Base-by-base conservation (phyloP, 2,797 vertebrate genomes). In the Saxicola maurus region DNA sequence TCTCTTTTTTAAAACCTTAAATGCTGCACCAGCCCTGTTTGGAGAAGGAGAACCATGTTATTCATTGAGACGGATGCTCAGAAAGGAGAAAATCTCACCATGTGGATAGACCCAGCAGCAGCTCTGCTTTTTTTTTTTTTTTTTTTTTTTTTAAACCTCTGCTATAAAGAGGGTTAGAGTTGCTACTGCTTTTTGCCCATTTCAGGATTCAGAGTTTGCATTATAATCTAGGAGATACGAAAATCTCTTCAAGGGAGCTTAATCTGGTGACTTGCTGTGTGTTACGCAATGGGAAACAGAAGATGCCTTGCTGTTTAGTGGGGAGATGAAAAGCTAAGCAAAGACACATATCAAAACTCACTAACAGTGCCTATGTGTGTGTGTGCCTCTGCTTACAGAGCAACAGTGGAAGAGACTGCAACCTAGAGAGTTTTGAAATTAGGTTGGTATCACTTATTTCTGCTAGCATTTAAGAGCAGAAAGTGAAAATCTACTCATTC, bases 211-310 rank as follows among this genome's bases (percentile, higher is more conserved):
- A 68, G 82, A 93, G 88, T 89, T 76, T 89, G 85, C 92, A 89
- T 93, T 94, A 91, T 89, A 93, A 96, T 95, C 95, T 96, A 88
- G 77, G 85, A 93, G 95, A 90, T 87, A 79, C 4, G n/a, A 86
- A 91, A 95, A 93, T 96, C 33, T 95, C 94, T 96, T 95, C 72
- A 64, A 95, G 93, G 71, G 87, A 96, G 94, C 86, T 96, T 78
- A 94, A 95, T 94, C 93, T 10, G 13, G 83, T 81, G 87, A 93
- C 93, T 95, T 93, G 86, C 87, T 96, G 86, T 86, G 82, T 93
- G 96, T 97, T 97, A 97, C 55, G 96, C 97, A 97, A 97, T 95
- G 95, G 93, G 91, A 93, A 91, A 80, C 87, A 87, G 94, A 94
- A 96, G 94, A 95, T 90, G 95, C 79, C 82, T 95, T 91, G 82